phyloP scores from a whole-genome alignment of 2,888 invertebrate species.

The Orthonychiurus folsomi region DNA sequence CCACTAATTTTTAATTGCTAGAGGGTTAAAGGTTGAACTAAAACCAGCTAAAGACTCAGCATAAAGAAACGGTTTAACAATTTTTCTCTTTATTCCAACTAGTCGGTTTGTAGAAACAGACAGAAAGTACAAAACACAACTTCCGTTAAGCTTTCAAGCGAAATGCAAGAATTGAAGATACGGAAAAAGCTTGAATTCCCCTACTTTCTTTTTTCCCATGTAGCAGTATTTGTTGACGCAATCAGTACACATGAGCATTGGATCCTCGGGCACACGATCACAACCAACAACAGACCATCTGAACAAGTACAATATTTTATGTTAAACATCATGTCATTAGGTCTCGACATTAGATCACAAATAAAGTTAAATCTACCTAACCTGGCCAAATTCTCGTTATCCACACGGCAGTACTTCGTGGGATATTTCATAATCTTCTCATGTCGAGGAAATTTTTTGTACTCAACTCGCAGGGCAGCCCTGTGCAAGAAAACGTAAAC shows the following conservation, averaged over 20 bases:
- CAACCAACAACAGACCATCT: conserved; percentile 31
- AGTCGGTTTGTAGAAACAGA: too few species aligned
- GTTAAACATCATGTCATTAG: not conserved
- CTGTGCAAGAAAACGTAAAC: too few species aligned
- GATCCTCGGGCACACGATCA: conserved; percentile 30
- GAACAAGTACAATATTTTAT: too few species aligned
- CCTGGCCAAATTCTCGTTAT: conserved; percentile 31
- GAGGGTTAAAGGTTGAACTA: too few species aligned
- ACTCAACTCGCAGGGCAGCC: conserved; percentile 2
- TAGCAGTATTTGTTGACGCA: conserved; percentile 30
- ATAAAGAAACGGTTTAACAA: too few species aligned
- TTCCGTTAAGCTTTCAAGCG: too few species aligned
- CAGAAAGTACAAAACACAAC: too few species aligned
- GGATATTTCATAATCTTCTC: conserved; percentile 8
- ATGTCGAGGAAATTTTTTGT: not conserved
- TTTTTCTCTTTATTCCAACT: too few species aligned
- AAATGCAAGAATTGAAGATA: conserved; percentile 23
- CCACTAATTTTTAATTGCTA: too few species aligned
- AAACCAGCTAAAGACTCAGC: too few species aligned
- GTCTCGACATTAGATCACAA: too few species aligned
- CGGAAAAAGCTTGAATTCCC: conserved; percentile 41
- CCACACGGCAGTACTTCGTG: conserved; percentile 28
- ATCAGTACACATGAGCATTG: conserved; percentile 30
- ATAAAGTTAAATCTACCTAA: too few species aligned
- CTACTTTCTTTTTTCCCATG: conserved; percentile 15